A percentile compares a stretch with the other conserved stretches of the same genome.
These are phyloP conservation scores for Harmothoe impar DNA, from an alignment of 2,888 invertebrate genomes.

Conservation along the genomic window DNA sequence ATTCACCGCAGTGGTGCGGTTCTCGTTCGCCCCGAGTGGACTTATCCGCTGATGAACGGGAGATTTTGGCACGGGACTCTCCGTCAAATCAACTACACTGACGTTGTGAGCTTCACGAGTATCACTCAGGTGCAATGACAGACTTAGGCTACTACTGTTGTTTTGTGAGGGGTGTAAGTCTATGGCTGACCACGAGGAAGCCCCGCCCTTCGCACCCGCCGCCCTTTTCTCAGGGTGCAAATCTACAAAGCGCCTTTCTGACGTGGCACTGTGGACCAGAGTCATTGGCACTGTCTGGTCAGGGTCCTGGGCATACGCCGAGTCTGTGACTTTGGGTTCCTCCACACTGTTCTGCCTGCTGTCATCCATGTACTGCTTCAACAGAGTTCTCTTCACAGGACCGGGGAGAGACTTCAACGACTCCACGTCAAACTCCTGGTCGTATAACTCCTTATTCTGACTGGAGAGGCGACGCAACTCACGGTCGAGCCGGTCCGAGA, in stretches of 20 bases:
- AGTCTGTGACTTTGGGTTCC: neutral
- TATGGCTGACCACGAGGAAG: neutral
- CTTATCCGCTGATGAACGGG: neutral
- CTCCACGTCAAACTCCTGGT: conserved; percentile 44
- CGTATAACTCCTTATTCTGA: conserved; percentile 43
- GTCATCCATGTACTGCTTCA: conserved; percentile 54
- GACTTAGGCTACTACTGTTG: neutral
- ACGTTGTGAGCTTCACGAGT: too few relatives aligned
- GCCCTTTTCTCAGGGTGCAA: conserved; percentile 16
- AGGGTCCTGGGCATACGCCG: neutral
- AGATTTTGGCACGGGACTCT: neutral
- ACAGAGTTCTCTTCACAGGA: conserved; percentile 62
- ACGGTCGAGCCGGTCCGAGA: conserved; percentile 60
- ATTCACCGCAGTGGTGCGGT: neutral
- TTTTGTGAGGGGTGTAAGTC: neutral
- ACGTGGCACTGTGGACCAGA: neutral
- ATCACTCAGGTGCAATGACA: conserved; percentile 8
- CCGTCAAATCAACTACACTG: neutral
- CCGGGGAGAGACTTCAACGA: neutral
- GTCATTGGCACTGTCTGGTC: conserved; percentile 36
- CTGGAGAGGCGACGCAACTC: conserved; percentile 64
- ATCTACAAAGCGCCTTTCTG: neutral
- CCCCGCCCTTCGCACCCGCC: neutral
- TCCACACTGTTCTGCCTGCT: neutral
- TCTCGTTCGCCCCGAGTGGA: neutral